Percentiles rank a stretch among this genome's conserved stretches.
phyloP scores from a whole-genome alignment of 1,140 invertebrate species.

The Hyposmocoma kahamanoa region DNA sequence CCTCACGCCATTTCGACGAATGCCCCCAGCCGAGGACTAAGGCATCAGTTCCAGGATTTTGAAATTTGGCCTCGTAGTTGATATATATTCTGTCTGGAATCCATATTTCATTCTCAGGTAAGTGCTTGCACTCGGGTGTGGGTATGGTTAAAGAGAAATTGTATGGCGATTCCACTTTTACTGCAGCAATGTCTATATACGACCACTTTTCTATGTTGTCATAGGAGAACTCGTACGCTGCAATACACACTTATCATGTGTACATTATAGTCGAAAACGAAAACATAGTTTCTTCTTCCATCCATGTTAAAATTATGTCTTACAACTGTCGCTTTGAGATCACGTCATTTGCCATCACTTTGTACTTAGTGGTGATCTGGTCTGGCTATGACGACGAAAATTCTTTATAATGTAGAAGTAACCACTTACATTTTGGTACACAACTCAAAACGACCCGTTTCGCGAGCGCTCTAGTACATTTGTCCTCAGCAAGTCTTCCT shows the following conservation, averaged over 20 bases:
- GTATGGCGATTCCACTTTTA: conserved; percentile 30
- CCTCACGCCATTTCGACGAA: neutral
- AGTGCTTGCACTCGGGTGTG: too few species aligned
- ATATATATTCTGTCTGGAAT: neutral
- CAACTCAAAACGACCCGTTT: conserved; percentile 34
- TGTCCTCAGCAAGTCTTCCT: conserved; percentile 13
- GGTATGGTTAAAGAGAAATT: too few species aligned
- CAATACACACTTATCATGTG: neutral
- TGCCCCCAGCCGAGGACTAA: neutral
- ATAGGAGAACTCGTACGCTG: conserved; percentile 19
- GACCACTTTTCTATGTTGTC: conserved; percentile 30
- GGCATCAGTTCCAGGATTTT: neutral
- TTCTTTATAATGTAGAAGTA: neutral
- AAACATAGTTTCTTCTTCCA: too few species aligned
- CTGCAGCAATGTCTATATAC: conserved; percentile 32
- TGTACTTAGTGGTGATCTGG: too few species aligned
- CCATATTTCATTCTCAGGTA: too few species aligned
- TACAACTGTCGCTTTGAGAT: too few species aligned
- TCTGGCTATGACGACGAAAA: too few species aligned
- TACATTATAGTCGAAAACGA: too few species aligned
- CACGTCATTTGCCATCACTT: too few species aligned
- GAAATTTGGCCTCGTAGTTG: neutral
- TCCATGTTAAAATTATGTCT: too few species aligned
- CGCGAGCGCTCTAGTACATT: conserved; percentile 26
- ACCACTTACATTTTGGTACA: conserved; percentile 31